These are phyloP conservation scores for Zoanthus solanderi DNA, from an alignment of 92 coral and sea anemone genomes.

Conservation along the genomic window DNA sequence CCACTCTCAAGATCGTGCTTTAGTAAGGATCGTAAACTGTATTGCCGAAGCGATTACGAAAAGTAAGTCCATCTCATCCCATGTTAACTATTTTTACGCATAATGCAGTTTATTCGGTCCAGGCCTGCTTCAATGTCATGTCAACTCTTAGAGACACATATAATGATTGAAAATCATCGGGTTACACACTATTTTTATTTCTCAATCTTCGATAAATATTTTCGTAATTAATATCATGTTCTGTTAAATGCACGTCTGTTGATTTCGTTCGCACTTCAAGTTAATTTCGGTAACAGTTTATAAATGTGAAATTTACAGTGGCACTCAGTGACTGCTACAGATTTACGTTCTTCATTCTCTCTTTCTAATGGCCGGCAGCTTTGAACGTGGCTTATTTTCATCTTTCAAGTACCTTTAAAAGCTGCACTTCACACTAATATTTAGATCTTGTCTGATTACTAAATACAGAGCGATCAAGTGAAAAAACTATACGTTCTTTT, in stretches of 20 bases:
- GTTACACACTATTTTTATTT: constrained; percentile 74
- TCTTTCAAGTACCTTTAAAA: constrained; percentile 22
- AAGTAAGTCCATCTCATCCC: constrained; percentile 80
- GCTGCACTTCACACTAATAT: constrained; percentile 19
- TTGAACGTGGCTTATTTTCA: constrained; percentile 30
- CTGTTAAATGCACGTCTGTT: constrained; percentile 7
- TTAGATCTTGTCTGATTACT: constrained; percentile 20
- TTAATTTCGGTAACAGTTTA: constrained; percentile 20
- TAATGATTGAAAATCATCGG: constrained; percentile 67
- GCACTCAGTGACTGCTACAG: constrained; percentile 7
- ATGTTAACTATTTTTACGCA: not conserved
- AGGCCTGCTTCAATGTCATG: constrained; percentile 45
- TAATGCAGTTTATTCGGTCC: not conserved
- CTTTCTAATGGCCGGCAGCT: not conserved
- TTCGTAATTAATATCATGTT: constrained; percentile 72
- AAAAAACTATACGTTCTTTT: constrained; percentile 66
- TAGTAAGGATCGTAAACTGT: constrained; percentile 97
- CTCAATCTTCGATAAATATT: constrained; percentile 74
- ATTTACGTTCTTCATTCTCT: not conserved
- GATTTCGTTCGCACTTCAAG: constrained; percentile 27
- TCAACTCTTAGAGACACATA: constrained; percentile 55
- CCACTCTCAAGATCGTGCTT: constrained; percentile 96
- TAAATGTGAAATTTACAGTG: constrained; percentile 19
- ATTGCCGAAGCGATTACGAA: constrained; percentile 96
- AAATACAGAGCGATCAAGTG: constrained; percentile 56